Evolutionary conservation across 2,888 invertebrate genomes (phyloP).

Genomic region (Dioctria rufipes): DNA sequence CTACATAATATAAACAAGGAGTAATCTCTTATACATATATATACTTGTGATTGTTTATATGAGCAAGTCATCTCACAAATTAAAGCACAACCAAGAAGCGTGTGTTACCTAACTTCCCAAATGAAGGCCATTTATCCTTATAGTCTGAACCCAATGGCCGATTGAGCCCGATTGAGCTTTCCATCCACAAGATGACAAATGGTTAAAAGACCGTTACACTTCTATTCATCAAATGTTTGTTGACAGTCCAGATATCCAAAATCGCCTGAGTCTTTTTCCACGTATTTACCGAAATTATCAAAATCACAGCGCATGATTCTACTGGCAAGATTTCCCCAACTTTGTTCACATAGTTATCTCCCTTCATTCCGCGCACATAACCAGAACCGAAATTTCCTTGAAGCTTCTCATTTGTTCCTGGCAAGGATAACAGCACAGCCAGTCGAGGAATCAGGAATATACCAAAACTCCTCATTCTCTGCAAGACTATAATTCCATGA

Average conservation of each 20-base stretch:
- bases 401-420: neutral
- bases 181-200: constrained; percentile 39
- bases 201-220: constrained; percentile 18
- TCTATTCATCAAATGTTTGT: constrained; percentile 42
- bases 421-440: constrained; percentile 6
- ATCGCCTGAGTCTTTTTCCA: neutral
- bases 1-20: neutral
- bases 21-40: neutral
- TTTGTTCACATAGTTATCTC: neutral
- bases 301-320: constrained; percentile 24
- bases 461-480: constrained; percentile 30
- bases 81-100: neutral
- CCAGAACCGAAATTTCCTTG: neutral
- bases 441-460: neutral
- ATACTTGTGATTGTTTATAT: neutral
- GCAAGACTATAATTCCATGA: constrained; percentile 45
- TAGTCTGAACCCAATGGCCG: neutral
- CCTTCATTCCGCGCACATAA: neutral
- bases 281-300: constrained; percentile 9
- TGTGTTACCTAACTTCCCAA: neutral
- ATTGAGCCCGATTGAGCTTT: constrained; percentile 43
- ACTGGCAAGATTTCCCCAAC: constrained; percentile 13
- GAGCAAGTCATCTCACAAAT: neutral
- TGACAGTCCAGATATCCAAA: constrained; percentile 47
- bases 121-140: constrained; percentile 2